Evolutionary conservation across 23 tunicate species (phyloP).

Genomic region (Styela clava): DNA sequence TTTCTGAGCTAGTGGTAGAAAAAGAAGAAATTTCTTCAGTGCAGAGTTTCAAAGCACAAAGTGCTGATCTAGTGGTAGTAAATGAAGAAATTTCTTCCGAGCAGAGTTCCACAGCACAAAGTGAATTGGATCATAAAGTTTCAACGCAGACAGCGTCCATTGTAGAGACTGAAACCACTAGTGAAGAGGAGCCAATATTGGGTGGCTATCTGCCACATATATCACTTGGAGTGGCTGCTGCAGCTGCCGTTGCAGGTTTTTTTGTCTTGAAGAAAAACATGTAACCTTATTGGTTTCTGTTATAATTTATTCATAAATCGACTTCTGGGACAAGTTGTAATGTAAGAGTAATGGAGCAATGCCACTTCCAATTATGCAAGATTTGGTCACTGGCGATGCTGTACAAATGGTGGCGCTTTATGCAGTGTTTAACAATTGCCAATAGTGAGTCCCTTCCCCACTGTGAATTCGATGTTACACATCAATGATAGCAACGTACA

Average conservation of each 20-base stretch:
- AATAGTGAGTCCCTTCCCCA: neutral
- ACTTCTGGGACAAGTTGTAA: neutral
- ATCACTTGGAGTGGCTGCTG: constrained; percentile 90
- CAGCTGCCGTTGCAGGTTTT: constrained; percentile 82
- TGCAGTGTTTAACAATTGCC: constrained; percentile 4
- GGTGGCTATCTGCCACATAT: constrained; percentile 80
- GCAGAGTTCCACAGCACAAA: neutral
- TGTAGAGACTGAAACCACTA: neutral
- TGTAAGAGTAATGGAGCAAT: neutral
- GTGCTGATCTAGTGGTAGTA: neutral
- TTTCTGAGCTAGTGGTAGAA: constrained; percentile 6
- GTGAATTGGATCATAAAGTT: neutral
- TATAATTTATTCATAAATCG: neutral
- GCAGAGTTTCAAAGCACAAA: neutral
- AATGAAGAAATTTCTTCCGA: neutral
- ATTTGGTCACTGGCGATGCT: too few species aligned
- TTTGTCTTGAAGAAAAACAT: constrained; percentile 48
- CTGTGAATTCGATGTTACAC: constrained; percentile 19
- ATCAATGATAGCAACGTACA: neutral
- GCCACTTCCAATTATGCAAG: too few species aligned
- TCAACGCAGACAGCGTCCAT: neutral
- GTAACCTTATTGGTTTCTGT: neutral
- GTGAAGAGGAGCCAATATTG: neutral
- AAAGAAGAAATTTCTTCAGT: neutral
- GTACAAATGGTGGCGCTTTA: constrained; percentile 6